phyloP scores from a whole-genome alignment of 2,113 vertebrate species.

The Otocyon megalotis region DNA sequence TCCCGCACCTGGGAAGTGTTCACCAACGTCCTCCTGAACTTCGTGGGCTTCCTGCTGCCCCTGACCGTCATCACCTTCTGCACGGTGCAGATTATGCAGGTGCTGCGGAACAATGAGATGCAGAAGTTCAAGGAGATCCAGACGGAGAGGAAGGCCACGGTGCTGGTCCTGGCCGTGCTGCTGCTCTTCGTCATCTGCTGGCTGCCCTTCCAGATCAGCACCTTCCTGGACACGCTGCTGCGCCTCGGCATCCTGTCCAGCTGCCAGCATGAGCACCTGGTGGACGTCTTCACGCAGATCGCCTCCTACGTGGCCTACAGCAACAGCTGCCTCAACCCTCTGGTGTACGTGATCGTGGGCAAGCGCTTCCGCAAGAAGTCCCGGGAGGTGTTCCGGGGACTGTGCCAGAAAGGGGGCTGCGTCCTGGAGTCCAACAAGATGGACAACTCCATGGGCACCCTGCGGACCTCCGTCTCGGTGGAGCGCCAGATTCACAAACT shows the following conservation, averaged over 20 bases:
- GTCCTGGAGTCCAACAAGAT: conserved; percentile 47
- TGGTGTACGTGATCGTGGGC: conserved; percentile 96
- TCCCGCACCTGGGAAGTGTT: conserved; percentile 65
- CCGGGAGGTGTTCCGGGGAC: conserved; percentile 87
- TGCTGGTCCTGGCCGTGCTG: conserved; percentile 91
- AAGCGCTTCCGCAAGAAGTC: conserved; percentile 96
- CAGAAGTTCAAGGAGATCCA: conserved; percentile 83
- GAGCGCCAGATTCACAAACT: conserved; percentile 76
- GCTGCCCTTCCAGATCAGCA: conserved; percentile 92
- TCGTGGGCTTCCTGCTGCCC: conserved; percentile 92
- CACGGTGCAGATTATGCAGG: conserved; percentile 89
- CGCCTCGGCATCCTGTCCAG: not conserved
- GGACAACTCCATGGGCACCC: conserved; percentile 84
- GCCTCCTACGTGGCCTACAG: conserved; percentile 90
- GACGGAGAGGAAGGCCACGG: conserved; percentile 90
- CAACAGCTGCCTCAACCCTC: conserved; percentile 96
- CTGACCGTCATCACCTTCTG: conserved; percentile 91
- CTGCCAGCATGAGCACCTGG: conserved; percentile 78
- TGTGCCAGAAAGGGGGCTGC: conserved; percentile 70
- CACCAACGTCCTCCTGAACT: conserved; percentile 89
- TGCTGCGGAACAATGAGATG: conserved; percentile 87
- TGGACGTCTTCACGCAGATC: conserved; percentile 91
- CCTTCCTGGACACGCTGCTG: conserved; percentile 88
- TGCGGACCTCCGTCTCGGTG: conserved; percentile 85
- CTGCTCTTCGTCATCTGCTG: conserved; percentile 93